Percentiles rank a stretch among this genome's conserved stretches.
Conservation (phyloP, 2,113 vertebrate genomes). For the Amphilophus citrinellus region DNA sequence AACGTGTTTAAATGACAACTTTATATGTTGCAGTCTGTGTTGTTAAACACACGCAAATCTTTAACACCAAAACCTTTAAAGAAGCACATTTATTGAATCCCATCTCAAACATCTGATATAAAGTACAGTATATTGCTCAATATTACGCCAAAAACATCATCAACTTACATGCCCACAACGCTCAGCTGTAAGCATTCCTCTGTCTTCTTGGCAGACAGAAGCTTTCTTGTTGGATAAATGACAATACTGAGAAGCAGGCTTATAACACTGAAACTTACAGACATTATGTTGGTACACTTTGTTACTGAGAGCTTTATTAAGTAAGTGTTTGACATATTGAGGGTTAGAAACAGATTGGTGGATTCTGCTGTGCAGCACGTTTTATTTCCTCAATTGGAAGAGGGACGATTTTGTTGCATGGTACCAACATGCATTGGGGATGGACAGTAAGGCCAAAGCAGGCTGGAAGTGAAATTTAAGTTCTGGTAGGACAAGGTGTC, state of each 20-base stretch:
- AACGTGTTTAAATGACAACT: too few relatives aligned
- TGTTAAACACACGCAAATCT: neutral
- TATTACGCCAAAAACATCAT: neutral
- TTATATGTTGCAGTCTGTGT: too few relatives aligned
- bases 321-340: too few relatives aligned
- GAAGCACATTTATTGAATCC: constrained; percentile 31
- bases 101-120: neutral
- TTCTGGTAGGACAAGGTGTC: neutral
- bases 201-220: neutral
- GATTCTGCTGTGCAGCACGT: neutral
- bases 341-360: too few relatives aligned
- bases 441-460: neutral
- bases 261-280: neutral
- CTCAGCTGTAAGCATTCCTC: neutral
- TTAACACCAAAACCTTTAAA: neutral
- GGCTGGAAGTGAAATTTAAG: too few relatives aligned
- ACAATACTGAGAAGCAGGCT: neutral
- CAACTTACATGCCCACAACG: neutral
- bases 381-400: neutral
- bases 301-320: neutral
- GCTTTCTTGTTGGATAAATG: rapidly evolving
- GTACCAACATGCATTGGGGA: neutral
- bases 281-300: neutral
- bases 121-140: neutral
- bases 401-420: neutral